Percentiles rank a stretch among this genome's conserved stretches.
Conservation (phyloP, 2,888 invertebrate species). For the Cecidostiba fungosa region DNA sequence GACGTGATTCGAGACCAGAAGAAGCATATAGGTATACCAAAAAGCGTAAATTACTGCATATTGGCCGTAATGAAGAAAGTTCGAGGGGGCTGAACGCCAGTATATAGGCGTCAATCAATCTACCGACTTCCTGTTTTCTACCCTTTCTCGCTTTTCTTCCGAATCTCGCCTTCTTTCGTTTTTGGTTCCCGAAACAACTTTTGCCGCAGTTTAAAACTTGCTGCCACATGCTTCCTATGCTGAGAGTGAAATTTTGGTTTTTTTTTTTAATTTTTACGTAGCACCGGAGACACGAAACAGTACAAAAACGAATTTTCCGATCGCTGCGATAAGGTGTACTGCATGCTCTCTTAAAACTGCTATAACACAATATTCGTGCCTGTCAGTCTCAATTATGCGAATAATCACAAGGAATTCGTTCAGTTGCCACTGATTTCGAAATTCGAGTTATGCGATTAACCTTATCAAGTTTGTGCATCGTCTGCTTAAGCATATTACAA, state of each 20-base stretch:
- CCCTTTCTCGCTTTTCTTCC: slow-evolving; percentile 47
- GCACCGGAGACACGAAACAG: no score
- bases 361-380: background rate
- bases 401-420: background rate
- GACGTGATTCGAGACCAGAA: slow-evolving; percentile 26
- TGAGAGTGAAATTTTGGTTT: background rate
- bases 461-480: background rate
- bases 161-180: background rate
- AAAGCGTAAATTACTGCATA: slow-evolving; percentile 69
- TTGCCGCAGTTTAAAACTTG: background rate
- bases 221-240: background rate
- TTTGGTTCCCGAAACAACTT: background rate
- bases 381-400: background rate
- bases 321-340: background rate
- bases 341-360: background rate
- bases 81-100: slow-evolving; percentile 65
- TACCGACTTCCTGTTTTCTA: slow-evolving; percentile 66
- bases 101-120: slow-evolving; percentile 75
- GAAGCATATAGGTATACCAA: background rate
- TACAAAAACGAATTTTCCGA: no score
- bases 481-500: background rate
- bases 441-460: background rate
- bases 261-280: background rate
- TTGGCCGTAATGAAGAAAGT: slow-evolving; percentile 78
- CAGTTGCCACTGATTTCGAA: background rate